A percentile compares a stretch with the other conserved stretches of the same genome.
Evolutionary conservation across 2,888 invertebrate genomes (phyloP).

Genomic region (Pyrgus malvae): DNA sequence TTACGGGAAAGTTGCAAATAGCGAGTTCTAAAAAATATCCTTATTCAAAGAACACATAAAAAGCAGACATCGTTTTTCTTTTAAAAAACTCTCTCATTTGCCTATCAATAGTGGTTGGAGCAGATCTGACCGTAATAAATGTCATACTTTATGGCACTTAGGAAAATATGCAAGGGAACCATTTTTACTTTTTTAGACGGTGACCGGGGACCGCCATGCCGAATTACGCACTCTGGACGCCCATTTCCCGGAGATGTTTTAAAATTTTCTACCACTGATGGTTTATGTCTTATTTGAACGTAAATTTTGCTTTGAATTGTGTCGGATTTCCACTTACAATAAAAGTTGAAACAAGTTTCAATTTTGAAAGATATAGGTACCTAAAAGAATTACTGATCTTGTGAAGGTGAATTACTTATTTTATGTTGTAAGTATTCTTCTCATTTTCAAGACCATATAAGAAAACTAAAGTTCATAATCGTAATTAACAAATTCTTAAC

Average conservation of each 20-base stretch:
- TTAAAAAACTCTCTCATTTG: conserved; percentile 82
- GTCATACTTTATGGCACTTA: conserved; percentile 81
- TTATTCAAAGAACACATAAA: conserved; percentile 79
- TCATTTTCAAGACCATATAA: too few relatives aligned
- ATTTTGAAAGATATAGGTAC: too few relatives aligned
- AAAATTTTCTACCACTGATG: conserved; percentile 41
- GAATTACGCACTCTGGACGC: conserved; percentile 68
- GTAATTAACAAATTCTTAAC: too few relatives aligned
- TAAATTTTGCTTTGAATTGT: not conserved
- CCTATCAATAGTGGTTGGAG: conserved; percentile 81
- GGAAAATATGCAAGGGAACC: conserved; percentile 81
- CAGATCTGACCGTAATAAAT: conserved; percentile 82
- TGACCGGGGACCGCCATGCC: conserved; percentile 72
- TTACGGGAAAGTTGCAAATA: conserved; percentile 60
- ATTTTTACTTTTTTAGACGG: conserved; percentile 73
- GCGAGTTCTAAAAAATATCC: conserved; percentile 68
- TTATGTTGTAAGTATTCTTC: too few relatives aligned
- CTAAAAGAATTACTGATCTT: too few relatives aligned
- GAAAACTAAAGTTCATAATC: too few relatives aligned
- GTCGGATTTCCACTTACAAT: not conserved
- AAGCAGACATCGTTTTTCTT: conserved; percentile 82
- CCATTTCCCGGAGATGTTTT: conserved; percentile 70
- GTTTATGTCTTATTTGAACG: not conserved
- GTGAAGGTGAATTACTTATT: too few relatives aligned
- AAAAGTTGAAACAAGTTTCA: not conserved